These are phyloP conservation scores for Sesamia inferens DNA, from an alignment of 2,888 invertebrate species.

Conservation along the genomic window DNA sequence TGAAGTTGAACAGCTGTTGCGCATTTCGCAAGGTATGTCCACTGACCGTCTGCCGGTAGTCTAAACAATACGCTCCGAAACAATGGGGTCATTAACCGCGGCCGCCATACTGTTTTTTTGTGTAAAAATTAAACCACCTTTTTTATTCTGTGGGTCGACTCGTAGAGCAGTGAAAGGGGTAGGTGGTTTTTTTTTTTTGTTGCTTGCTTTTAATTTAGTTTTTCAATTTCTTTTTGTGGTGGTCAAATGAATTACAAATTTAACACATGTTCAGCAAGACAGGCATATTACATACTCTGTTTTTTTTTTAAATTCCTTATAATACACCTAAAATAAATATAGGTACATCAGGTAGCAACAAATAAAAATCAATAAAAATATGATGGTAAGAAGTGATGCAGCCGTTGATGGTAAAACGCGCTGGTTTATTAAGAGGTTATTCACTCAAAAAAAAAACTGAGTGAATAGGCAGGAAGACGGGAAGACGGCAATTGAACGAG, in stretches of 20 bases:
- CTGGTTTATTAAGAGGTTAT: no score
- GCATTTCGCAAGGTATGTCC: slow-evolving; percentile 33
- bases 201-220: not conserved
- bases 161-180: slow-evolving; percentile 31
- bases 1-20: slow-evolving; percentile 41
- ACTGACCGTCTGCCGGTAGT: slow-evolving; percentile 64
- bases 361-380: no score
- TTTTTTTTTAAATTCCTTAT: no score
- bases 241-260: not conserved
- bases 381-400: no score
- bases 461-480: no score
- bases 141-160: slow-evolving; percentile 55
- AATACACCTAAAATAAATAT: no score
- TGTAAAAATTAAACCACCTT: slow-evolving; percentile 68
- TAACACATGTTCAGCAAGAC: not conserved
- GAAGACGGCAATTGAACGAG: no score
- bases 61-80: slow-evolving; percentile 65
- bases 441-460: no score
- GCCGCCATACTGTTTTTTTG: slow-evolving; percentile 61
- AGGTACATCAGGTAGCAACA: no score
- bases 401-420: no score
- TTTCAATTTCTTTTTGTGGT: not conserved
- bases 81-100: slow-evolving; percentile 74
- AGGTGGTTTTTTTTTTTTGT: not conserved
- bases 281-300: not conserved